phyloP scores from a whole-genome alignment of 1,140 invertebrate species.

The Penaeus vannamei region DNA sequence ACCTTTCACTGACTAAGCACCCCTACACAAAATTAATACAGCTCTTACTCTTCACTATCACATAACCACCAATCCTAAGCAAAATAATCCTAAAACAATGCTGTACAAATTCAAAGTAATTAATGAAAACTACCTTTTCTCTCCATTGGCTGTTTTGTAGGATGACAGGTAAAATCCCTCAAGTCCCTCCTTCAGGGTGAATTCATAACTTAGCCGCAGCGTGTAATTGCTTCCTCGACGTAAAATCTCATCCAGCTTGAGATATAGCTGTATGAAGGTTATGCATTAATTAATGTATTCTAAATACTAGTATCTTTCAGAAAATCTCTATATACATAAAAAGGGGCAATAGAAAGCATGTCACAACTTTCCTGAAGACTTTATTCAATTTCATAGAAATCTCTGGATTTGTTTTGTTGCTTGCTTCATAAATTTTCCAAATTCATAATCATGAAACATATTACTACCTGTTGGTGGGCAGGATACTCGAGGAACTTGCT shows the following conservation, averaged over 20 bases:
- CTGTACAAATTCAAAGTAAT: background rate
- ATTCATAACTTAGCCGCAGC: slow-evolving; percentile 86
- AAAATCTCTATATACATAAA: too few species aligned
- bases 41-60: too few species aligned
- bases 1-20: too few species aligned
- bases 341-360: too few species aligned
- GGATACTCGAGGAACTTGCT: slow-evolving; percentile 83
- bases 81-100: too few species aligned
- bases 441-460: slow-evolving; percentile 5
- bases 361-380: too few species aligned
- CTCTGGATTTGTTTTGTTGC: too few species aligned
- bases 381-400: too few species aligned
- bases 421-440: background rate
- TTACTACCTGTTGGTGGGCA: slow-evolving; percentile 58
- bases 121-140: slow-evolving; percentile 80
- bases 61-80: too few species aligned
- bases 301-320: too few species aligned
- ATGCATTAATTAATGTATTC: slow-evolving; percentile 66
- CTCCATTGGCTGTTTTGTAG: slow-evolving; percentile 82
- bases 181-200: slow-evolving; percentile 83
- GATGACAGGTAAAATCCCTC: slow-evolving; percentile 94
- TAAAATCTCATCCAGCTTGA: slow-evolving; percentile 81
- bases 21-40: too few species aligned
- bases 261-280: slow-evolving; percentile 76
- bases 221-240: slow-evolving; percentile 84